A percentile compares a stretch with the other conserved stretches of the same genome.
phyloP scores from a whole-genome alignment of 1,140 invertebrate genomes.

The Drosophila trapezifrons region DNA sequence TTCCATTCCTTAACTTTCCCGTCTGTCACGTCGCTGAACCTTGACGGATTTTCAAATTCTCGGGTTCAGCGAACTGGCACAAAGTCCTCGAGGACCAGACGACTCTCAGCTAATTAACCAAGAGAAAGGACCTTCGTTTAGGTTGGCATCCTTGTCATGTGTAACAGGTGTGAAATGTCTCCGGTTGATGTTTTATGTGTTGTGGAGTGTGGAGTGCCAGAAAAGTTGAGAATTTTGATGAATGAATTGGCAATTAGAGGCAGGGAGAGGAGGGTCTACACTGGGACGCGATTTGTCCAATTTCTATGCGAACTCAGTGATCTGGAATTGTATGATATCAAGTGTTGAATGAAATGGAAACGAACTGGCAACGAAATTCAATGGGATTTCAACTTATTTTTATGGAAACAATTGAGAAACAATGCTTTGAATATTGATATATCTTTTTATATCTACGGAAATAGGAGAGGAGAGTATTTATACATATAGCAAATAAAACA shows the following conservation, averaged over 20 bases:
- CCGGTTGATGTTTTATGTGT: constrained; percentile 20
- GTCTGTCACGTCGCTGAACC: constrained; percentile 34
- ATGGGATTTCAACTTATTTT: not conserved
- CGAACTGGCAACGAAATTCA: not conserved
- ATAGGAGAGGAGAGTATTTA: no score
- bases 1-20: not conserved
- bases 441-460: no score
- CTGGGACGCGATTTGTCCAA: not conserved
- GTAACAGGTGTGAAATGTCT: constrained; percentile 59
- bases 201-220: constrained; percentile 20
- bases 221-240: constrained; percentile 44
- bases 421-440: not conserved
- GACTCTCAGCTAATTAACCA: constrained; percentile 64
- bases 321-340: constrained; percentile 19
- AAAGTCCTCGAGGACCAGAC: constrained; percentile 38
- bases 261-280: no score
- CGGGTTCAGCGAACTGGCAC: constrained; percentile 69
- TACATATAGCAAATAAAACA: no score
- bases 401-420: not conserved
- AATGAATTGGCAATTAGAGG: constrained; percentile 43
- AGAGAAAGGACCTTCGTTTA: constrained; percentile 11
- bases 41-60: constrained; percentile 46
- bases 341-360: constrained; percentile 2
- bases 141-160: constrained; percentile 45
- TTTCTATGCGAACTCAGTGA: constrained; percentile 12